Conservation (phyloP, 1,140 invertebrate species). For the Penaeus vannamei region DNA sequence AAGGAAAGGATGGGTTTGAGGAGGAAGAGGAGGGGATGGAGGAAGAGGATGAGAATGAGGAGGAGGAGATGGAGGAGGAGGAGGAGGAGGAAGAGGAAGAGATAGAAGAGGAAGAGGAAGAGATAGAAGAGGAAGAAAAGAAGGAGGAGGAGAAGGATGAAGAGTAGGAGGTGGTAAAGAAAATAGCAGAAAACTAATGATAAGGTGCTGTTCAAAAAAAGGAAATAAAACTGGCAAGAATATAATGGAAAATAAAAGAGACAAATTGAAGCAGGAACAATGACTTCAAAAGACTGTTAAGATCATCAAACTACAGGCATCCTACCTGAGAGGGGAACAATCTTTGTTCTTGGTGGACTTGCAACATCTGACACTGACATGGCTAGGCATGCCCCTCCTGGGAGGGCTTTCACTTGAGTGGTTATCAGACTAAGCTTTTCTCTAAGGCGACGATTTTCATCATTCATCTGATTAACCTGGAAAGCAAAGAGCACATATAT, state of each 20-base stretch:
- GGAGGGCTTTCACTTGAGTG: constrained; percentile 50
- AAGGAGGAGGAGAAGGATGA: too few species aligned
- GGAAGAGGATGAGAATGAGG: too few species aligned
- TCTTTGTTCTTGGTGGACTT: constrained; percentile 27
- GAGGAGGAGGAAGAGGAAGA: too few species aligned
- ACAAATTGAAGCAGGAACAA: neutral
- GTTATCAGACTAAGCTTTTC: constrained; percentile 58
- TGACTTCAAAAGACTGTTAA: neutral
- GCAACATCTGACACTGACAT: constrained; percentile 12
- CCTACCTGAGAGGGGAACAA: constrained; percentile 47
- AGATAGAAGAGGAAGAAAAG: too few species aligned
- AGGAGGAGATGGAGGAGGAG: too few species aligned
- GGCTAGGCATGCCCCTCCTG: constrained; percentile 41
- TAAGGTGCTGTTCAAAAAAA: too few species aligned
- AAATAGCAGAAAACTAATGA: too few species aligned
- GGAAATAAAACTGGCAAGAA: neutral
- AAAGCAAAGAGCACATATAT: too few species aligned
- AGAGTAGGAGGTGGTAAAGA: too few species aligned
- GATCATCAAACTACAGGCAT: neutral
- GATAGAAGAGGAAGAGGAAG: too few species aligned
- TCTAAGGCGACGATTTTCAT: constrained; percentile 48
- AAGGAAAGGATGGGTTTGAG: too few species aligned
- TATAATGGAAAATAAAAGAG: neutral
- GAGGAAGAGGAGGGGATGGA: too few species aligned
- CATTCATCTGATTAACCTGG: constrained; percentile 46